These are phyloP conservation scores for Perizoma flavofasciatum DNA, from an alignment of 2,888 invertebrate species.

Conservation along the genomic window DNA sequence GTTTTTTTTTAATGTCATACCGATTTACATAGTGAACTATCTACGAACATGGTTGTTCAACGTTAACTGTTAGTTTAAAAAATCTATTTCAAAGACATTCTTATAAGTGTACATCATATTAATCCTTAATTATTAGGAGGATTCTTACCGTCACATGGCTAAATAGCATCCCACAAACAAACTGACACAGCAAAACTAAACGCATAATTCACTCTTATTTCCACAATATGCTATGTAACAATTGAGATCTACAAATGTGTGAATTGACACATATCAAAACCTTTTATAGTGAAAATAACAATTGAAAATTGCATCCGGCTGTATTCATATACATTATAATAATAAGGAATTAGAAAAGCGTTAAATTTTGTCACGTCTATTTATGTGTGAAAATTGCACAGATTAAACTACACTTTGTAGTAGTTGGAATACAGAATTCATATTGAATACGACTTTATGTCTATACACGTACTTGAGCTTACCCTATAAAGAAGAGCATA, in stretches of 20 bases:
- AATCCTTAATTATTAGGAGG: too few relatives aligned
- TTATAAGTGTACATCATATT: too few relatives aligned
- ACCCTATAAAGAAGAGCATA: too few relatives aligned
- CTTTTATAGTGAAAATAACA: slow-evolving; percentile 46
- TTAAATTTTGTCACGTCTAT: background rate
- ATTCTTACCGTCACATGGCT: slow-evolving; percentile 14
- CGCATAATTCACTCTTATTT: slow-evolving; percentile 38
- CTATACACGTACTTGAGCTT: too few relatives aligned
- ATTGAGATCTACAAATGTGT: slow-evolving; percentile 52
- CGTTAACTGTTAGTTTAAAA: too few relatives aligned
- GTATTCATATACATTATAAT: slow-evolving; percentile 7
- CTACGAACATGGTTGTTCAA: too few relatives aligned
- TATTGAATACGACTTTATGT: too few relatives aligned
- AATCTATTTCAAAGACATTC: too few relatives aligned
- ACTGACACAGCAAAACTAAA: slow-evolving; percentile 9
- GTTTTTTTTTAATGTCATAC: too few relatives aligned
- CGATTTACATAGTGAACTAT: too few relatives aligned
- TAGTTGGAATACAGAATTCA: too few relatives aligned
- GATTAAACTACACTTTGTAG: too few relatives aligned
- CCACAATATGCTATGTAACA: slow-evolving; percentile 17
- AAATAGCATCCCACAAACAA: slow-evolving; percentile 12
- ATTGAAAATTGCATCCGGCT: slow-evolving; percentile 33
- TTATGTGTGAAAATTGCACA: slow-evolving; percentile 14
- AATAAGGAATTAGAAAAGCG: slow-evolving; percentile 1
- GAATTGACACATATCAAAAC: slow-evolving; percentile 47